Evolutionary conservation across 2,888 invertebrate genomes (phyloP).

Genomic region (Liopterus haemorrhoidalis): DNA sequence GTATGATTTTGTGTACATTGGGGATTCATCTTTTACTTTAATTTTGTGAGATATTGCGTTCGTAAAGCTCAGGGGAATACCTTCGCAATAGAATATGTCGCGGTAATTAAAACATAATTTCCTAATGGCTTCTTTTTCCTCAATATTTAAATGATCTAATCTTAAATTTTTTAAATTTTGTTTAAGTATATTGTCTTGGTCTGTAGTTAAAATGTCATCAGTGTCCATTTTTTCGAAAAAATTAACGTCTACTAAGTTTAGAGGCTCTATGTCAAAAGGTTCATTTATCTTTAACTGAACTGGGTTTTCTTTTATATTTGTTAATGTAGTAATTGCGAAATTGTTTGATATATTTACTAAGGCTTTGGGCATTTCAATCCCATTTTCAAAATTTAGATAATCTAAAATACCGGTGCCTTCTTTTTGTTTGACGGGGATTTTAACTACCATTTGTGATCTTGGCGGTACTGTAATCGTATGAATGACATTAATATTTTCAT

Average conservation of each 20-base stretch:
- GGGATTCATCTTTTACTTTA: constrained; percentile 16
- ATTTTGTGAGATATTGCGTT: constrained; percentile 20
- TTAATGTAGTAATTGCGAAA: background rate
- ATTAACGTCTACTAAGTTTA: constrained; percentile 1
- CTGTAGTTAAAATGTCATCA: background rate
- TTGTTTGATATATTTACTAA: constrained; percentile 2
- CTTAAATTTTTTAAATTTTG: background rate
- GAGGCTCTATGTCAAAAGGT: background rate
- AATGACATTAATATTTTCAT: background rate
- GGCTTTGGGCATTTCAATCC: background rate
- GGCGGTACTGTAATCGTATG: background rate
- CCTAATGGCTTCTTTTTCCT: background rate
- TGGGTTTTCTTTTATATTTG: background rate
- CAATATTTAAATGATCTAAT: background rate
- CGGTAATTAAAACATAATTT: constrained; percentile 2
- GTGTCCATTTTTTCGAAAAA: background rate
- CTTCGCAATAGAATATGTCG: constrained; percentile 2
- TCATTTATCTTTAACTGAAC: background rate
- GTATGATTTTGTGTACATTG: too few relatives aligned
- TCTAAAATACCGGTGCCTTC: background rate
- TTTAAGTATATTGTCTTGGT: background rate
- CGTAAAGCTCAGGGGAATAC: too few relatives aligned
- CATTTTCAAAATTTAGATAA: constrained; percentile 4
- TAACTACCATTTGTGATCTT: background rate
- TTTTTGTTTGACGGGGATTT: background rate